These are phyloP conservation scores for Aelia acuminata DNA, from an alignment of 2,888 invertebrate genomes.

Conservation along the genomic window DNA sequence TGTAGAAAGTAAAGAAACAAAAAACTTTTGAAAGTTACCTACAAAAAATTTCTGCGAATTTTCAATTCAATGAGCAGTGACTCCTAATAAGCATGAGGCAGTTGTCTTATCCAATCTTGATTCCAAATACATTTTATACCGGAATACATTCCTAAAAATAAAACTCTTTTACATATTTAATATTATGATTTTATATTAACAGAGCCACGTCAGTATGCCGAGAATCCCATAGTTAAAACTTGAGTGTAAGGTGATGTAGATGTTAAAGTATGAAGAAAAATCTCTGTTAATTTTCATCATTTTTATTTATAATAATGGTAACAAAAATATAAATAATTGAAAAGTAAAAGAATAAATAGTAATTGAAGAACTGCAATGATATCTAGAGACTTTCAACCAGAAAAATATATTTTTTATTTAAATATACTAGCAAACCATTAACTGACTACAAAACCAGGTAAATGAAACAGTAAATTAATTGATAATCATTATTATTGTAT, in stretches of 20 bases:
- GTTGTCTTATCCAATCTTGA: slow-evolving; percentile 52
- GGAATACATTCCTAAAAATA: slow-evolving; percentile 60
- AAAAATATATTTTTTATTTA: not conserved
- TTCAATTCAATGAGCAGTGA: slow-evolving; percentile 43
- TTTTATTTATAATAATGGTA: not conserved
- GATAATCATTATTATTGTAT: not conserved
- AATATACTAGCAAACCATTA: not conserved
- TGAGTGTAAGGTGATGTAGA: slow-evolving; percentile 6
- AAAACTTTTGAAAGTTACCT: slow-evolving; percentile 58
- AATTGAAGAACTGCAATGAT: not conserved
- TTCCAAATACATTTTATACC: slow-evolving; percentile 56
- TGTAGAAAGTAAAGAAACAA: slow-evolving; percentile 43
- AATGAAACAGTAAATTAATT: not conserved
- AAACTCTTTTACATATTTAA: slow-evolving; percentile 55
- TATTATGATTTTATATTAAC: slow-evolving; percentile 19
- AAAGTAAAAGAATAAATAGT: not conserved
- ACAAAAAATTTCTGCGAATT: slow-evolving; percentile 44
- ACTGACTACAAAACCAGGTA: not conserved
- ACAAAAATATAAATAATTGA: not conserved
- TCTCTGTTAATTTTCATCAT: not conserved
- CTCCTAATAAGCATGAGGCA: slow-evolving; percentile 29
- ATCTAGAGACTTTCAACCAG: slow-evolving; percentile 30
- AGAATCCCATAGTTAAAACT: not conserved
- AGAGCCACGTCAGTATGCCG: not conserved
- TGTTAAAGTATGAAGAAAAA: not conserved